A percentile compares a stretch with the other conserved stretches of the same genome.
phyloP scores from a whole-genome alignment of 1,140 invertebrate species.

The Euglossa dilemma region DNA sequence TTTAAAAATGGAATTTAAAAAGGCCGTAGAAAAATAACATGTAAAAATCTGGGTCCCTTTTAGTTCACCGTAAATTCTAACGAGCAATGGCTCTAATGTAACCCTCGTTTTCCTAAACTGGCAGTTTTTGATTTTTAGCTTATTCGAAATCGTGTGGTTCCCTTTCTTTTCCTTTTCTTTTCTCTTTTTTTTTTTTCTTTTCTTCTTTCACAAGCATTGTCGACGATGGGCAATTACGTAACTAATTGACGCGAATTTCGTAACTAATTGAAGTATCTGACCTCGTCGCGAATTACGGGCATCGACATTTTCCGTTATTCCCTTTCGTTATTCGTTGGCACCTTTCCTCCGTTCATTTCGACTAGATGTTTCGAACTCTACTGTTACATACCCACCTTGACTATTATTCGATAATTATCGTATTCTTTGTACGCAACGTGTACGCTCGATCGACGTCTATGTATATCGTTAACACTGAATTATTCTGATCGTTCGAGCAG shows the following conservation, averaged over 20 bases:
- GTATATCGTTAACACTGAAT: conserved; percentile 1
- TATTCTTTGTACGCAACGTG: neutral
- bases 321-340: neutral
- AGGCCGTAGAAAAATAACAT: conserved; percentile 58
- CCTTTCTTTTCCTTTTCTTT: neutral
- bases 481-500: conserved; percentile 32
- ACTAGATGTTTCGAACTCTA: neutral
- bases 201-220: neutral
- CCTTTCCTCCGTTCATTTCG: neutral
- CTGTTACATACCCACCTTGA: conserved; percentile 24
- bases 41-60: conserved; percentile 59
- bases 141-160: conserved; percentile 21
- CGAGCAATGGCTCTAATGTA: neutral
- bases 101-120: conserved; percentile 26
- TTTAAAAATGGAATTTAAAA: conserved; percentile 62
- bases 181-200: neutral
- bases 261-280: conserved; percentile 23
- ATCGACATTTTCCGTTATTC: neutral
- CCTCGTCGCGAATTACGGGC: neutral
- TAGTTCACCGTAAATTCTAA: conserved; percentile 24
- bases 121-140: conserved; percentile 38
- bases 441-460: conserved; percentile 6
- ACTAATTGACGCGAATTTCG: conserved; percentile 54
- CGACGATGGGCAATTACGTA: neutral
- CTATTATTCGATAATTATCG: neutral